Base-by-base conservation (phyloP, 2,113 vertebrate genomes). In the Chitala chitala region DNA sequence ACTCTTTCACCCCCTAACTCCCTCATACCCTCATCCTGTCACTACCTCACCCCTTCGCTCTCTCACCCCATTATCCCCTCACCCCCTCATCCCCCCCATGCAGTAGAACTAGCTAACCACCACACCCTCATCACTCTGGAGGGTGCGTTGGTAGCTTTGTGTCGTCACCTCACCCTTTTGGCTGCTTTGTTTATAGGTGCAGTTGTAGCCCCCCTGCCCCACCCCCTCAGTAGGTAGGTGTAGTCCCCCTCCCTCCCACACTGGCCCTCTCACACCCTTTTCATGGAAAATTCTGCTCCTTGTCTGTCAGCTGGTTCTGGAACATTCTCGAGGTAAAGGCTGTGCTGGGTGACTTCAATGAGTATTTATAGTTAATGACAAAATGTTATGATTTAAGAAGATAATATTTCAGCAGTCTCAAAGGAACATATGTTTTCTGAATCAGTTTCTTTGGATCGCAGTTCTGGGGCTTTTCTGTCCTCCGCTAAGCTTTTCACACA, bases 361-460 rank as follows among this genome's bases (percentile, higher is more conserved):
- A 87, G 74, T 84, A 86, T 90, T 91, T 92, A 86, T 86, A 89
- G 84, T 75, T 89, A 81, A 85, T 89, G 77, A 89, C 76, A 83
- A 85, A 85, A 89, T 87, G 82, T 87, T 88, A 87, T 81, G 79
- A 87, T 90, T 89, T 84, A 80, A 86, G 77, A 85, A 86, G 89
- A 81, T 86, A 88, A 87, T 86, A 89, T 90, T 93, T 91, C 84
- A 87, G 82, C 84, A 77, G 79, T 82, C 86, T 89, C 85, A 80
- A 80, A 85, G 78, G 83, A 85, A 82, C 88, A 86, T 87, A 82
- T 89, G 85, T 84, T 89, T 82, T 83, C 81, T 83, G 66, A 86
- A 82, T 87, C 82, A 86, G 80, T 80, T 82, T 83, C 78, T 80
- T 73, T 82, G 82, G 83, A 84, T 81, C 58, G 0, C 44, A 83